These are phyloP conservation scores for Ondatra zibethicus DNA, from an alignment of 2,113 vertebrate genomes.

Conservation along the genomic window DNA sequence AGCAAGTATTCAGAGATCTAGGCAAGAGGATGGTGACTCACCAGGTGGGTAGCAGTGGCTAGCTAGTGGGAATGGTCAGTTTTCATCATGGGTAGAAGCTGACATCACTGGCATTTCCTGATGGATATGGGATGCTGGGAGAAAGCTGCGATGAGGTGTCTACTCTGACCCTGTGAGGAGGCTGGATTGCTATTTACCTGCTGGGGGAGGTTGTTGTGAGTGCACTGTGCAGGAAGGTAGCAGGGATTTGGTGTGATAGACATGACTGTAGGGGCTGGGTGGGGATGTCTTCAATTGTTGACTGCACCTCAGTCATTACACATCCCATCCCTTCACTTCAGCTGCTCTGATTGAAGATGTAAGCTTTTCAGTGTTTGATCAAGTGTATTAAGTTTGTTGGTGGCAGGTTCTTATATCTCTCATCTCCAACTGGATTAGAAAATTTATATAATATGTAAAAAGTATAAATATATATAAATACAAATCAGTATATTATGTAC, in stretches of 20 bases:
- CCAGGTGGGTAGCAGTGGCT: background rate
- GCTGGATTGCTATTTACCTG: background rate
- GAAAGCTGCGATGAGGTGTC: background rate
- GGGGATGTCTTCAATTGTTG: background rate
- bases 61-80: background rate
- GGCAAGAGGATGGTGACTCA: background rate
- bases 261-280: background rate
- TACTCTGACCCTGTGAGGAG: background rate
- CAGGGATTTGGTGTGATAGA: background rate
- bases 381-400: slow-evolving; percentile 41
- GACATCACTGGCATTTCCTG: background rate
- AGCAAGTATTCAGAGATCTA: background rate
- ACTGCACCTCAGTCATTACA: background rate
- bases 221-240: background rate
- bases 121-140: background rate
- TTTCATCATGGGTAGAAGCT: background rate
- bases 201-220: background rate
- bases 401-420: background rate
- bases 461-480: background rate
- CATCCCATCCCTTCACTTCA: background rate
- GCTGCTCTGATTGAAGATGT: background rate
- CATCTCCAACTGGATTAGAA: slow-evolving; percentile 24
- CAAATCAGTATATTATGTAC: background rate
- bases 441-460: background rate
- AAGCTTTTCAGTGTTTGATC: background rate